Evolutionary conservation across 2,797 vertebrate species (phyloP), one percentile per base, ranked within the genome.

Genomic region (Nannoperca australis): DNA sequence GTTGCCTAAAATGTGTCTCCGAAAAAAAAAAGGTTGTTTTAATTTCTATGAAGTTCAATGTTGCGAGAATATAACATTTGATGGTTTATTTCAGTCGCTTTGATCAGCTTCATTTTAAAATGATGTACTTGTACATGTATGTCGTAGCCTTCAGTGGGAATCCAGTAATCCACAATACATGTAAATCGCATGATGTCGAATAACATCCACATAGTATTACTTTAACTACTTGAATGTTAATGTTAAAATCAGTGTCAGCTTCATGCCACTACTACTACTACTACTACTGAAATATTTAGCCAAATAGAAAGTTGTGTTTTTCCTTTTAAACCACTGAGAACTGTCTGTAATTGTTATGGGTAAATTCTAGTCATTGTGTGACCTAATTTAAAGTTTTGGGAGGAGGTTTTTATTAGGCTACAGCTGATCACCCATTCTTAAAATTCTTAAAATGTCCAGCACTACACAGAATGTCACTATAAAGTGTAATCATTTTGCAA

Each of bases 161-260:
- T 53, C 58, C 18, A 22, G 0, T 55, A 5, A 62, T 55, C 22
- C 40, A 40, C 20, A 44, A 7, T 71, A 34, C 11, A 13, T 70
- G 10, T 5, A 22, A 42, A 15, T 7, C 14, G 1, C 50, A 11
- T 61, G 7, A 22, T 20, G 20, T 65, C 40, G 20, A 69, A 17
- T 60, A 32, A 58, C 4, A 55, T 30, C 20, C 36, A 40, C 58
- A 5, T 27, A 72, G 67, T 74, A 63, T 68, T 78, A 38, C 38
- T 36, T 67, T n/a, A n/a, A n/a, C n/a, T n/a, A n/a, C n/a, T 53
- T 56, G 42, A 6, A 32, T 32, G 32, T 32, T 32, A 32, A 32
- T 32, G 7, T 17, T 60, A 8, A 74, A 72, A 61, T 58, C 1
- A 17, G 2, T 53, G 3, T 45, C 17, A n/a, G 6, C n/a, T 53